Evolutionary conservation across 2,888 invertebrate genomes (phyloP).

Genomic region (Caenorhabditis sp.): DNA sequence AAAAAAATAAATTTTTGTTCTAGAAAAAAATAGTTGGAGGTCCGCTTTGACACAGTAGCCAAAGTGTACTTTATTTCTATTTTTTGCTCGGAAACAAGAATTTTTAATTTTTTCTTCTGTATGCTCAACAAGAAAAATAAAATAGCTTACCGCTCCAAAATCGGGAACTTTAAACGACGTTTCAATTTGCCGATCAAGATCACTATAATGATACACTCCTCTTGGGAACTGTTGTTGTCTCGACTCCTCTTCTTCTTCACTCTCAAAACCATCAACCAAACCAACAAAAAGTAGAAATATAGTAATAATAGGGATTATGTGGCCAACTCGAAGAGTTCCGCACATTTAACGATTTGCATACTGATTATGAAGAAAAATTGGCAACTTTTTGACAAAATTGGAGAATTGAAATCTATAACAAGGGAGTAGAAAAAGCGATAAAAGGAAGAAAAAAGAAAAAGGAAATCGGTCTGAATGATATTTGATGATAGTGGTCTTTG

Average conservation of each 20-base stretch:
- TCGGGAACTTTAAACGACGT: constrained; percentile 45
- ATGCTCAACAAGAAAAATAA: background rate
- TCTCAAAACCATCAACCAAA: background rate
- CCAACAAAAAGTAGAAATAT: background rate
- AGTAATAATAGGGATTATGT: background rate
- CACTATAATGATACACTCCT: constrained; percentile 48
- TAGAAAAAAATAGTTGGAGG: no score
- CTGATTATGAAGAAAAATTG: background rate
- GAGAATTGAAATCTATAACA: background rate
- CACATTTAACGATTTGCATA: constrained; percentile 7
- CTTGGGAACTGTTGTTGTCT: constrained; percentile 24
- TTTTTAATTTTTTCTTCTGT: background rate
- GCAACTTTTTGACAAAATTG: background rate
- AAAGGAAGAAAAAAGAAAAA: no score
- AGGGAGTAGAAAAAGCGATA: no score
- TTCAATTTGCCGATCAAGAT: constrained; percentile 40
- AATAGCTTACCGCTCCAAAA: constrained; percentile 39
- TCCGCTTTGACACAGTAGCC: background rate
- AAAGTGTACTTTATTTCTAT: background rate
- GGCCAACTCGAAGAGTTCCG: constrained; percentile 2
- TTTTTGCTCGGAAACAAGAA: background rate
- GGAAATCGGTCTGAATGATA: no score
- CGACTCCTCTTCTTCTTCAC: background rate
- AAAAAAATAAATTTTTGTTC: no score
- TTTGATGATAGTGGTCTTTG: no score